Evolutionary conservation across 37 sponge, comb jelly and placozoan species (phyloP).

Genomic region (Crambe crambe): DNA sequence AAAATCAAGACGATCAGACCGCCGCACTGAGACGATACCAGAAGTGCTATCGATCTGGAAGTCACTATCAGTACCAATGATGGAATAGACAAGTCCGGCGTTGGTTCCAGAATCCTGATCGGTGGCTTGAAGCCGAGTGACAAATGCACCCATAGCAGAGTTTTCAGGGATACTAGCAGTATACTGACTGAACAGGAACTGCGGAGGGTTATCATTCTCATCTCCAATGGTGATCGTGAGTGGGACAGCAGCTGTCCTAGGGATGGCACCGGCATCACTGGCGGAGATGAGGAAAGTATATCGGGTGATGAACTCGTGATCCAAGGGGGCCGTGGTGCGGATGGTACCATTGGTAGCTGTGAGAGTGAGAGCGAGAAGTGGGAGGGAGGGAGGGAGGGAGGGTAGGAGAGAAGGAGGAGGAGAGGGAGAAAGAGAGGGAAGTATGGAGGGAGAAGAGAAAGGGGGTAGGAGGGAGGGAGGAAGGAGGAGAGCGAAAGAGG

Average conservation of each 20-base stretch:
- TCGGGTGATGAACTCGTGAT: conserved; percentile 16
- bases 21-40: conserved; percentile 1
- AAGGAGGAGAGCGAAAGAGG: neutral
- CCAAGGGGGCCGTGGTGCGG: conserved; percentile 2
- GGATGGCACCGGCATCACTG: conserved; percentile 51
- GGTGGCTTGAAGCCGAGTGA: conserved; percentile 2
- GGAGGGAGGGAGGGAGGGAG: neutral
- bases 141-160: neutral
- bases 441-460: too few species aligned
- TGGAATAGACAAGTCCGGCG: conserved; percentile 35
- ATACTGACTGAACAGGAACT: conserved; percentile 9
- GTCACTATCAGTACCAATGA: conserved; percentile 18
- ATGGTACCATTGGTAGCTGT: conserved; percentile 27
- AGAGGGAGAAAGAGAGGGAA: too few species aligned
- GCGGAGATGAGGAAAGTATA: conserved; percentile 40
- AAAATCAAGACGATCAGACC: conserved; percentile 6
- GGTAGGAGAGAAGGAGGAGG: neutral
- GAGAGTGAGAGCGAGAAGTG: neutral
- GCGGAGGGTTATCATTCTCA: conserved; percentile 72
- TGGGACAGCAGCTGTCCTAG: neutral
- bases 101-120: conserved; percentile 70
- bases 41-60: conserved; percentile 21
- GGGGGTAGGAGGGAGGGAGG: too few species aligned
- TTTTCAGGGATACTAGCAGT: conserved; percentile 19
- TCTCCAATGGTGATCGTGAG: conserved; percentile 37